These are phyloP conservation scores for Seriola dumerili DNA, from an alignment of 2,113 vertebrate genomes.

Conservation along the genomic window DNA sequence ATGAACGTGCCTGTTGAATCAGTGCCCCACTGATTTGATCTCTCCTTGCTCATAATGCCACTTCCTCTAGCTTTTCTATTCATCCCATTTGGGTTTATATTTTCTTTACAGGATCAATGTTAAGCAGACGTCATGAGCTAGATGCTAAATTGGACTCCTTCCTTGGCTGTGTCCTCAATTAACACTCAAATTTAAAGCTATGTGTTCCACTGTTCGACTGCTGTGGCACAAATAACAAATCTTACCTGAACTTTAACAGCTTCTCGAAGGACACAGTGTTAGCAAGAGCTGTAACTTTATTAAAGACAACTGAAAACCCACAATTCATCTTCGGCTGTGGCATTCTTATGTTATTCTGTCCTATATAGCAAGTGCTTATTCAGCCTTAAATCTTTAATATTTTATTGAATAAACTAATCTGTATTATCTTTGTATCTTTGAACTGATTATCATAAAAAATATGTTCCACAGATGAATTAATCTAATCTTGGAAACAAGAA, in stretches of 20 bases:
- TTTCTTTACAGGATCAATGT: constrained; percentile 1
- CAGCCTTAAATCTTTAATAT: no score
- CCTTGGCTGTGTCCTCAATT: constrained; percentile 10
- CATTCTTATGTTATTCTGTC: neutral
- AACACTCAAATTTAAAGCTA: constrained; percentile 1
- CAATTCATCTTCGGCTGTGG: neutral
- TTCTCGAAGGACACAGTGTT: constrained; percentile 1
- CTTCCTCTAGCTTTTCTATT: neutral
- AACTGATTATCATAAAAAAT: neutral
- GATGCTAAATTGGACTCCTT: neutral
- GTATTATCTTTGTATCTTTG: neutral
- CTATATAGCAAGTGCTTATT: no score
- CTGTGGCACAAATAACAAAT: constrained; percentile 10
- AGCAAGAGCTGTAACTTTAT: neutral
- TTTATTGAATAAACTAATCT: neutral
- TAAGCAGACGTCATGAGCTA: neutral
- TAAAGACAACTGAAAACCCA: neutral
- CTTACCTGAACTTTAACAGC: neutral
- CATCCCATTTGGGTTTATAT: constrained; percentile 11
- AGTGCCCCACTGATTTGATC: constrained; percentile 30
- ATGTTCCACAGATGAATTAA: neutral
- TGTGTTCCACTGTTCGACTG: neutral
- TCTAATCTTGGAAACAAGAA: neutral
- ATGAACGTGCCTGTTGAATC: constrained; percentile 3
- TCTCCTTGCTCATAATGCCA: constrained; percentile 2